Conservation (phyloP, 2,888 invertebrate genomes). For the Gymnoscelis rufifasciata region DNA sequence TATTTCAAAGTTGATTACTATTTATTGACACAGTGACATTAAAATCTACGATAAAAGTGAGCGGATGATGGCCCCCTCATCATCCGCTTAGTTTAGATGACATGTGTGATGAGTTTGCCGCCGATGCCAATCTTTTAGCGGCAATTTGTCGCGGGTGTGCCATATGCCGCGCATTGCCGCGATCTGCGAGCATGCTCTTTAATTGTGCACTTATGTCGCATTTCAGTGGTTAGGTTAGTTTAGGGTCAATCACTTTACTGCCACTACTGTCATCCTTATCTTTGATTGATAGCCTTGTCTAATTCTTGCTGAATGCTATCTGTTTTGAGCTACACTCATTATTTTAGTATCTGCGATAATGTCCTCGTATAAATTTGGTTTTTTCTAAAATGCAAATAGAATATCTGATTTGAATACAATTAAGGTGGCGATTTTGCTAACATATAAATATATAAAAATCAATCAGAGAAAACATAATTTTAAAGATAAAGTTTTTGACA, state of each 20-base stretch:
- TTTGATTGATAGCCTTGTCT: too few relatives aligned
- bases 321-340: not conserved
- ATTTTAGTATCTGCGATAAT: too few relatives aligned
- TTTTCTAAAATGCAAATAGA: too few relatives aligned
- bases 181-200: slow-evolving; percentile 40
- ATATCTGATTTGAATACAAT: too few relatives aligned
- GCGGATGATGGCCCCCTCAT: slow-evolving; percentile 36
- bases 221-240: slow-evolving; percentile 21
- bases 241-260: slow-evolving; percentile 27
- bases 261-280: too few relatives aligned
- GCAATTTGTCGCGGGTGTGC: slow-evolving; percentile 58
- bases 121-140: slow-evolving; percentile 72
- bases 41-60: slow-evolving; percentile 30
- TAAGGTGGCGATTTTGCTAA: too few relatives aligned
- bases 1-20: slow-evolving; percentile 9
- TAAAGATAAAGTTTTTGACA: too few relatives aligned
- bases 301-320: not conserved
- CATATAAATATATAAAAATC: too few relatives aligned
- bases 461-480: too few relatives aligned
- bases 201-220: slow-evolving; percentile 51
- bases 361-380: too few relatives aligned
- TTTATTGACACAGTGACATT: slow-evolving; percentile 34
- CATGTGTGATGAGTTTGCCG: slow-evolving; percentile 63
- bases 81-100: slow-evolving; percentile 64
- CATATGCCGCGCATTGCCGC: slow-evolving; percentile 61